phyloP scores from a whole-genome alignment of 2,797 vertebrate genomes.

The Loriculus beryllinus region DNA sequence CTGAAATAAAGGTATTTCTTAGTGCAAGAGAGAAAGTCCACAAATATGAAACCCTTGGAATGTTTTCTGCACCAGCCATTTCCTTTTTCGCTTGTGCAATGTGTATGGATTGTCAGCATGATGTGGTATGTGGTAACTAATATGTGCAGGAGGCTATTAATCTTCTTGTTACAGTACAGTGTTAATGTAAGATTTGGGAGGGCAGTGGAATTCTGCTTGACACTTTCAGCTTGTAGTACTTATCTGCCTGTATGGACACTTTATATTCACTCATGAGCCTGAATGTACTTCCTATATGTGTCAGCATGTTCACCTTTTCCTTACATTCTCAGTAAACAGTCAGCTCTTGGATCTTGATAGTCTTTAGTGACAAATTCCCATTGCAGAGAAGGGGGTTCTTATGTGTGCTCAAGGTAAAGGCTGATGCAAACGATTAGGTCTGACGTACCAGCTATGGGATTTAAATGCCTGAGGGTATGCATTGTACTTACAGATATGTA shows the following conservation, averaged over 20 bases:
- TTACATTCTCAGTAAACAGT: neutral
- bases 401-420: neutral
- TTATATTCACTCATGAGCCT: neutral
- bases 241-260: neutral
- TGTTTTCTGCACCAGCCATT: slow-evolving; percentile 53
- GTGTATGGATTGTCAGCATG: neutral
- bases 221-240: neutral
- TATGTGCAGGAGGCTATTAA: slow-evolving; percentile 11
- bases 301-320: neutral
- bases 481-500: neutral
- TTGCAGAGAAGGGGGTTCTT: neutral
- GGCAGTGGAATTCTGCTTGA: neutral
- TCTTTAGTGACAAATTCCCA: neutral
- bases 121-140: slow-evolving; percentile 27
- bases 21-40: slow-evolving; percentile 45
- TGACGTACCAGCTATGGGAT: neutral
- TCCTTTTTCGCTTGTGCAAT: neutral
- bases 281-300: neutral
- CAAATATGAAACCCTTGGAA: slow-evolving; percentile 47
- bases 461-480: neutral
- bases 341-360: neutral
- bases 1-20: slow-evolving; percentile 51
- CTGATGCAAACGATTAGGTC: neutral
- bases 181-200: neutral
- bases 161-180: neutral